Evolutionary conservation across 1,140 invertebrate species (phyloP).

Genomic region (Drosophila burlai): DNA sequence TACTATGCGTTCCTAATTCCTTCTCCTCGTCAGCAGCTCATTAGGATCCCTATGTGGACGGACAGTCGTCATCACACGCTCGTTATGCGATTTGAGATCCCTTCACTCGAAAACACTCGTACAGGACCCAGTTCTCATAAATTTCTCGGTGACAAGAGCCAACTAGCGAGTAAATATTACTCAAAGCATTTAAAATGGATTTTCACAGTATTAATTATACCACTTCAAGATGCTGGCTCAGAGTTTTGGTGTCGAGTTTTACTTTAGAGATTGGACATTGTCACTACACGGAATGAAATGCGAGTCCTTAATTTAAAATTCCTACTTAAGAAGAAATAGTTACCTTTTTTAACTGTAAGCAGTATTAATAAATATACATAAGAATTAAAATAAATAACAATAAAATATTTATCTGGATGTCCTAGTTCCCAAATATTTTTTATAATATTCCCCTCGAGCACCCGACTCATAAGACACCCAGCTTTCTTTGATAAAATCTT

Average conservation of each 20-base stretch:
- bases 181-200: conserved; percentile 63
- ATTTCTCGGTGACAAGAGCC: conserved; percentile 36
- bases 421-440: background rate
- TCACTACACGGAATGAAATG: background rate
- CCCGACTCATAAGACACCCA: background rate
- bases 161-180: conserved; percentile 67
- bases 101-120: conserved; percentile 15
- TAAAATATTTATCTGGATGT: background rate
- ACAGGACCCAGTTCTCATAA: conserved; percentile 46
- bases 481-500: conserved; percentile 30
- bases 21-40: conserved; percentile 49
- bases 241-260: conserved; percentile 48
- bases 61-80: conserved; percentile 68
- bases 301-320: background rate
- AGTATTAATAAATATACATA: background rate
- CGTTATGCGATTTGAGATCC: conserved; percentile 37
- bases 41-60: conserved; percentile 64
- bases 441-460: conserved; percentile 2
- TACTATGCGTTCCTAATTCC: background rate
- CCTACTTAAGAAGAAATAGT: background rate
- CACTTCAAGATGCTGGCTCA: conserved; percentile 15
- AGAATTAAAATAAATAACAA: background rate
- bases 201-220: conserved; percentile 50
- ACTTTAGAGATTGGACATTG: conserved; percentile 7
- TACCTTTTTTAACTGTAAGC: background rate